Base-by-base conservation (phyloP, 2,113 vertebrate genomes). In the Thermophis baileyi region DNA sequence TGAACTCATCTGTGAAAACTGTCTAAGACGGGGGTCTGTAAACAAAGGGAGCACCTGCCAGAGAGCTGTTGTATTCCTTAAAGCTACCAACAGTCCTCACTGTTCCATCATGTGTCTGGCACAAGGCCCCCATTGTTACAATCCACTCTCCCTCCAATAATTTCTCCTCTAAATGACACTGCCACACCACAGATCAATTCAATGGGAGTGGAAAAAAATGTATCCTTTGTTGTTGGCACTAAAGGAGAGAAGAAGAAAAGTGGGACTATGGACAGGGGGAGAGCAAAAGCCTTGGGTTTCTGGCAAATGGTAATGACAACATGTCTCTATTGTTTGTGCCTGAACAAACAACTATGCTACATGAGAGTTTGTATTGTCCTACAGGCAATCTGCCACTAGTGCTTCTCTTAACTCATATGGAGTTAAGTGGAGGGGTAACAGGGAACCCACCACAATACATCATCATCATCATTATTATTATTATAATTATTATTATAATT, bases 21-120 rank as follows among this genome's bases (percentile, higher is more conserved):
- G 95, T 97, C 97, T 96, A 96, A 95, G 94, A 97, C 97, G 96
- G 54, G 93, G 94, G 97, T 96, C 97, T 96, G 51, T 89, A 93
- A 97, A 99, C 98, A 98, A 98, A 98, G 96, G 97, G 97, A 98
- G 98, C 98, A 98, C 98, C 98, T 99, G 99, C 97, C 97, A 97
- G 97, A 97, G 96, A 94, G 85, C 95, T 40, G 46, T 92, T 91
- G 94, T 97, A 95, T 97, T 96, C 97, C 97, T 97, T 94, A 96
- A 96, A 96, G 96, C 97, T 94, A 96, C 94, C 74, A 96, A 96
- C 97, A 97, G 96, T 95, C 96, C 96, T 94, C 92, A 93, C 96
- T 97, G 95, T 96, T 97, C 97, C 94, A 96, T 98, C 97, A 97
- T 98, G 97, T 95, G 98, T 98, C 98, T 97, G 98, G 98, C 98